Conservation (phyloP, 2,797 vertebrate genomes). For the Carcharodon carcharias region DNA sequence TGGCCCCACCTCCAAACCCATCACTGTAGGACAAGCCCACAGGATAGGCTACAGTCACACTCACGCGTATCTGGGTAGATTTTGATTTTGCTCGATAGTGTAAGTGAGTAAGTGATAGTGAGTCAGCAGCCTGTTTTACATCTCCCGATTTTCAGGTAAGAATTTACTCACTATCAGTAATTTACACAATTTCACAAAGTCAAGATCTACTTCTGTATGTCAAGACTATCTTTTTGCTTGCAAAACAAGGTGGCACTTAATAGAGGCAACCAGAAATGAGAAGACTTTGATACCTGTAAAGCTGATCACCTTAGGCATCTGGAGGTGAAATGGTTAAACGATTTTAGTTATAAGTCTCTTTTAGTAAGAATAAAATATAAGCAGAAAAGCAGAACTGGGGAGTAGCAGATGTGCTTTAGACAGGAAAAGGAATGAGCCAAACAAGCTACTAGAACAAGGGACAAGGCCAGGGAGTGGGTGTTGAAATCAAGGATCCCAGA, state of each 20-base stretch:
- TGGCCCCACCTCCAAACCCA: no score
- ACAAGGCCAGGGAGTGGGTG: no score
- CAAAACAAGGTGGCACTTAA: not conserved
- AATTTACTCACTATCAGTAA: not conserved
- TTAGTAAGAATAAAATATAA: no score
- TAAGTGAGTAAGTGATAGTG: not conserved
- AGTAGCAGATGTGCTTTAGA: no score
- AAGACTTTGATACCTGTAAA: not conserved
- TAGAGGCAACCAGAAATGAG: not conserved
- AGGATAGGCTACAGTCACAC: not conserved
- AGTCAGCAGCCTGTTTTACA: not conserved
- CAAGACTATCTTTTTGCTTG: not conserved
- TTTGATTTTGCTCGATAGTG: not conserved
- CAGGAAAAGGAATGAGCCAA: no score
- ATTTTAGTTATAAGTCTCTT: no score
- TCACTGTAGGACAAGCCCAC: no score
- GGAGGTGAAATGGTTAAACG: no score
- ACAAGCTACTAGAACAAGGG: no score
- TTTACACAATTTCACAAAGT: not conserved
- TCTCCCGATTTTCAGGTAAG: not conserved
- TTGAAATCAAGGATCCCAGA: no score
- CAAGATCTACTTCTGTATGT: not conserved
- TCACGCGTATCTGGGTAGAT: not conserved
- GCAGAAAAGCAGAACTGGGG: no score
- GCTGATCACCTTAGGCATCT: no score